Evolutionary conservation across 2,888 invertebrate species (phyloP), one percentile per base, ranked within the genome.

Genomic region (Pteria penguin): DNA sequence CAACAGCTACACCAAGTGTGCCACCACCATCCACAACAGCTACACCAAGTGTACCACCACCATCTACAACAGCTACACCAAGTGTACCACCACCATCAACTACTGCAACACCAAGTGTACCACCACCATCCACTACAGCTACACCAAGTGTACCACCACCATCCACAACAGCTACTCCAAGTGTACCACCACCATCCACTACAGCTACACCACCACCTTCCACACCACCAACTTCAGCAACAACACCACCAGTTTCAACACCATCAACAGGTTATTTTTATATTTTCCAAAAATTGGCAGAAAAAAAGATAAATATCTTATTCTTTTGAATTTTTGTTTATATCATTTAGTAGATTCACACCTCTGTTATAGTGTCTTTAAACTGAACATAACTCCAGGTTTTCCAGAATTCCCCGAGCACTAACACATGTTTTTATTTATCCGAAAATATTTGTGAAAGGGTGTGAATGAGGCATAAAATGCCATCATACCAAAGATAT

Each of bases 141-240:
- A 26, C 61, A 26, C 60, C 60, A 27, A 26, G 24, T 26, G 60
- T 1, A 1, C 2, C 60, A 60, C 24, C 60, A 26, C 58, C 2
- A 57, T 26, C 2, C 58, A 36, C 58, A 2, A 24, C 58, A 2
- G 58, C 11, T 57, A 57, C 58, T 22, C 58, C 58, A 57, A 24
- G 22, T 57, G 58, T 14, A 36, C 45, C n/a, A n/a, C 24, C 58
- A 2, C 24, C 24, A 22, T n/a, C n/a, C n/a, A n/a, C 70, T 11
- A 26, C 70, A 31, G 11, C 26, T 31, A n/a, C 31, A 27, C 60
- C 70, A 29, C 27, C 52, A 36, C 31, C 60, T 2, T 24, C 36
- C 4, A 45, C 36, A 22, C 18, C 70, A 54, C 22, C 58, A 45
- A 24, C 70, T 27, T 31, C 58, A 8, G 11, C 68, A 61, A 63